phyloP scores from a whole-genome alignment of 2,888 invertebrate species.

The Cephus runcator region DNA sequence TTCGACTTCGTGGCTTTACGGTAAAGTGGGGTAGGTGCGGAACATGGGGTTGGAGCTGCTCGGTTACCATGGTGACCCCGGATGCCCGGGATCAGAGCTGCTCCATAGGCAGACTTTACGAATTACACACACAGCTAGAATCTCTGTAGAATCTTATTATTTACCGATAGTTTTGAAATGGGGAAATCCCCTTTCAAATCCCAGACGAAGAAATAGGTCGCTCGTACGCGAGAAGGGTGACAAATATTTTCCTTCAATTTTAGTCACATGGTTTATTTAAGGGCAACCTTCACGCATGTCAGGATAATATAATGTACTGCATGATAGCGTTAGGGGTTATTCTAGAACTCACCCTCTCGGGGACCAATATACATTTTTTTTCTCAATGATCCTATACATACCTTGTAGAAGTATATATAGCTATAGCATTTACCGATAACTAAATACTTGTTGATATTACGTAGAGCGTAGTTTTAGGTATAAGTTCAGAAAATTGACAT shows the following conservation, averaged over 20 bases:
- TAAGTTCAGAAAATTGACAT: not conserved
- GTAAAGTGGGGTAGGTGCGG: slow-evolving; percentile 42
- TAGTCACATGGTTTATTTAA: not conserved
- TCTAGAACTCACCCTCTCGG: not conserved
- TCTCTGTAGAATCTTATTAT: not conserved
- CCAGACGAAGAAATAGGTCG: not conserved
- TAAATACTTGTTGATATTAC: not conserved
- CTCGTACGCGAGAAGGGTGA: not conserved
- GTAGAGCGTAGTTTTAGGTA: not conserved
- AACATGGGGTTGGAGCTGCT: slow-evolving; percentile 40
- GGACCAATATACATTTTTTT: no score
- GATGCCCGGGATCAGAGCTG: slow-evolving; percentile 59
- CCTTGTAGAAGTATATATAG: no score
- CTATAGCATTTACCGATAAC: not conserved
- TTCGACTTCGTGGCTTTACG: slow-evolving; percentile 14
- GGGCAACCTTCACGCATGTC: not conserved
- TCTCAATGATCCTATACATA: no score
- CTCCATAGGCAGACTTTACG: not conserved
- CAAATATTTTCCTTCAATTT: not conserved
- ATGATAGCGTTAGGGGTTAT: not conserved
- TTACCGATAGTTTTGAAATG: not conserved
- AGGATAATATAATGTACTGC: not conserved
- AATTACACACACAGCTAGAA: not conserved
- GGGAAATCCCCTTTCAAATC: not conserved
- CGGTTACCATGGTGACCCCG: slow-evolving; percentile 59